Evolutionary conservation across 2,797 vertebrate species (phyloP), one percentile per base, ranked within the genome.

Genomic region (Poeciliopsis infans): DNA sequence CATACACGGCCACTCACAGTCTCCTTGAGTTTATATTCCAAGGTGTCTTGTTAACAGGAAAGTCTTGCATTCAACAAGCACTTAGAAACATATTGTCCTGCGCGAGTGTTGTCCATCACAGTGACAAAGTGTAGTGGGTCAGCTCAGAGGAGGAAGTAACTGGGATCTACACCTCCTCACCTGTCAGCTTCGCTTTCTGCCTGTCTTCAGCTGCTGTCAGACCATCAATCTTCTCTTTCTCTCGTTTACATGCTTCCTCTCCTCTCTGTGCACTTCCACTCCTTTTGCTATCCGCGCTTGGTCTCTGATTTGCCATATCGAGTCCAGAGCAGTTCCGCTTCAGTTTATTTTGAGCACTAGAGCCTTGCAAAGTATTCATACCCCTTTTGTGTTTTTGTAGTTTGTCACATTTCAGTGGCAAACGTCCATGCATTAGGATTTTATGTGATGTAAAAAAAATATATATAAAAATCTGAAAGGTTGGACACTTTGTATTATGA

Each of bases 121-220:
- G 57, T 93, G 93, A 94, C 87, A 91, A 93, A 94, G 93, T 87
- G 88, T 90, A 89, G 88, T 83, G 80, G 87, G 87, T 86, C 88
- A 88, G 86, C 87, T 89, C 82, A 88, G 71, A 88, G 81, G 91
- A 91, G 88, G 86, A 90, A 93, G 89, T 93, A 92, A 92, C 89
- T 86, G 88, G 89, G 78, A 84, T 89, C 76, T 53, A 84, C 86
- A 88, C 90, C 90, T 91, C 87, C 86, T 90, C 88, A 92, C 92
- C 92, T 95, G 92, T 94, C 94, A 94, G 79, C 86, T 83, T 70
- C 76, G 78, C 85, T 93, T 90, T 93, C 91, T 90, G 89, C 90
- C 82, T 92, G 90, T 91, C 94, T 92, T 87, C 90, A 87, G 88
- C 85, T 43, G 87, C 89, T 93, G 91, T 93, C 95, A 94, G 91